Base-by-base conservation (phyloP, 2,797 vertebrate species). In the Phrynocephalus guinanensis region DNA sequence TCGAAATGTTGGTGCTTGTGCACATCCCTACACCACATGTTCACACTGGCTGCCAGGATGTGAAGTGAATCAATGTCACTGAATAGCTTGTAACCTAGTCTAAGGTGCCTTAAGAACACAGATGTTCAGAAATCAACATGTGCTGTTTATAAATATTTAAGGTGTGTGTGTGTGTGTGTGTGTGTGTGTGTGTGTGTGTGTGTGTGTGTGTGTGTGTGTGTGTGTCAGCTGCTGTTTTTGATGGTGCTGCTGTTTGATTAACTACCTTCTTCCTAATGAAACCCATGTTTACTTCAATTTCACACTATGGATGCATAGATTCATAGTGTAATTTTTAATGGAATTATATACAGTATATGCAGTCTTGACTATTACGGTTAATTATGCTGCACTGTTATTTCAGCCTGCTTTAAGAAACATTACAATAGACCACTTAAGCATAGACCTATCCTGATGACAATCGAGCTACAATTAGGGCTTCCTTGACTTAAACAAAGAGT, bases 381-480 rank as follows among this genome's bases (percentile, higher is more conserved):
- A 79, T 56, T 79, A 3, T 1, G 15, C 87, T 1, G 2, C 20
- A 88, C 87, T 90, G 11, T 92, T 66, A 79, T 63, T 73, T 75
- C 6, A 70, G 33, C 33, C 80, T 44, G 60, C 90, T 75, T 38
- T 28, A 90, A 92, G 86, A 70, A 73, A 22, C 2, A 82, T 6
- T 44, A 66, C 38, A 44, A 68, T 72, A 75, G 22, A n/a, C 71
- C 13, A 38, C 22, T 24, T 3, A 82, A 80, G 92, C 78, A 33
- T 22, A 82, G 70, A 83, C n/a, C 52, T 73, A 24, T 87, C n/a
- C 85, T 30, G 20, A 20, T 83, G 68, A 56, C 60, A 86, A 76
- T 38, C 30, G 88, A 88, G 87, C 72, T 81, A 48, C 50, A 72
- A 91, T 20, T 63, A 50, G 8, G 33, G 5, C 10, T 78, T 89